Base-by-base conservation (phyloP, 2,888 invertebrate genomes). In the Blastobasis lacticolella region DNA sequence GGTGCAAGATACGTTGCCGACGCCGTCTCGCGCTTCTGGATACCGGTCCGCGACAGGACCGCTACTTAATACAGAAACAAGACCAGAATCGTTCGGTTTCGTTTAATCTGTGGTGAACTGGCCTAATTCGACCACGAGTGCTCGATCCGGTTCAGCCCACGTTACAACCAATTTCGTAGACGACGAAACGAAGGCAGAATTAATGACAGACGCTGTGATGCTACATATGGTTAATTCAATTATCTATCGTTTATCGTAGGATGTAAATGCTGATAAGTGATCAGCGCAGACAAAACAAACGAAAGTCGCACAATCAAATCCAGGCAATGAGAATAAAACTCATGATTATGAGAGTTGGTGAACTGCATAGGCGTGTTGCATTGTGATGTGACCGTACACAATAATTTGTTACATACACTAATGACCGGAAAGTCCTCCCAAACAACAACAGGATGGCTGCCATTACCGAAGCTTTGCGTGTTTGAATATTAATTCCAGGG, bases 381-480 rank as follows among this genome's bases (percentile, higher is more conserved):
- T 61, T 66, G 58, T 60, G 23, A 23, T 23, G 23, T 59, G 66
- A 75, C 67, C 60, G 23, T 23, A 59, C 62, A 66, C 68, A 69
- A 69, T 63, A 65, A 73, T 71, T 72, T 66, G 75, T 63, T 69
- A 64, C 61, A 61, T 59, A 60, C 55, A 63, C 65, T 69, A 69
- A 68, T 69, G 65, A 66, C 67, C 64, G 71, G 67, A 73, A 70
- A 64, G 69, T 23, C 23, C 23, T 23, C 23, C 23, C 23, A 23
- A 23, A 23, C 23, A 23, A 23, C 23, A 79, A 78, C 74, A 77
- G 71, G 69, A 72, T 62, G 67, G 56, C 53, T 64, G 66, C 65
- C 71, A 68, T 73, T 74, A 77, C 66, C 58, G 63, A 63, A 69
- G 61, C 67, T 62, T 75, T 58, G 78, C 78, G 75, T 79, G 79